Percentiles rank a stretch among this genome's conserved stretches.
phyloP scores from a whole-genome alignment of 2,113 vertebrate species.

The Saguinus imperator region DNA sequence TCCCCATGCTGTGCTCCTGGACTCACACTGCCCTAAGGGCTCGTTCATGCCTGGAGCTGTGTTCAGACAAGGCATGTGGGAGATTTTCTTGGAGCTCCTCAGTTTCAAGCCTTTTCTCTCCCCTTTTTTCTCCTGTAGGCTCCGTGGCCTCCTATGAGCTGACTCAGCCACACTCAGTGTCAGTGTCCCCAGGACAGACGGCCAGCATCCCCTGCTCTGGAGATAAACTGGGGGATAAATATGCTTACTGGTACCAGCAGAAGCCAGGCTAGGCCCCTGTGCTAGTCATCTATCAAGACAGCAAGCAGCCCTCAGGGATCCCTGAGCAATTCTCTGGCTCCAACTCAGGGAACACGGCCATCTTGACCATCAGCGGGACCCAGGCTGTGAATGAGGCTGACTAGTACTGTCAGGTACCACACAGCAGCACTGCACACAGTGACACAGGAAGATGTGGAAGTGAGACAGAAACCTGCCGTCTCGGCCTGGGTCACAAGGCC shows the following conservation, averaged over 20 bases:
- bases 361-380: neutral
- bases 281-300: rapidly evolving
- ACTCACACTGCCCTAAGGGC: neutral
- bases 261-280: constrained; percentile 4
- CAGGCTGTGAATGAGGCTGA: neutral
- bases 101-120: neutral
- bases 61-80: rapidly evolving
- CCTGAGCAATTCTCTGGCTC: neutral
- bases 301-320: rapidly evolving
- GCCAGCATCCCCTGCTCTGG: neutral
- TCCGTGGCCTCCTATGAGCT: neutral
- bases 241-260: neutral
- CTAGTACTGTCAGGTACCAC: neutral
- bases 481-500: neutral
- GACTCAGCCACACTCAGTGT: rapidly evolving
- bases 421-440: neutral
- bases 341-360: rapidly evolving
- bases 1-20: neutral
- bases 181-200: rapidly evolving
- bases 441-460: neutral
- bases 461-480: neutral
- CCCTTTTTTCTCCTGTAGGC: neutral
- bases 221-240: rapidly evolving
- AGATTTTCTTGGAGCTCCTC: rapidly evolving
- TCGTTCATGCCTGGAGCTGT: neutral